These are phyloP conservation scores for Rhizomys pruinosus DNA, from an alignment of 2,113 vertebrate species.

Conservation along the genomic window DNA sequence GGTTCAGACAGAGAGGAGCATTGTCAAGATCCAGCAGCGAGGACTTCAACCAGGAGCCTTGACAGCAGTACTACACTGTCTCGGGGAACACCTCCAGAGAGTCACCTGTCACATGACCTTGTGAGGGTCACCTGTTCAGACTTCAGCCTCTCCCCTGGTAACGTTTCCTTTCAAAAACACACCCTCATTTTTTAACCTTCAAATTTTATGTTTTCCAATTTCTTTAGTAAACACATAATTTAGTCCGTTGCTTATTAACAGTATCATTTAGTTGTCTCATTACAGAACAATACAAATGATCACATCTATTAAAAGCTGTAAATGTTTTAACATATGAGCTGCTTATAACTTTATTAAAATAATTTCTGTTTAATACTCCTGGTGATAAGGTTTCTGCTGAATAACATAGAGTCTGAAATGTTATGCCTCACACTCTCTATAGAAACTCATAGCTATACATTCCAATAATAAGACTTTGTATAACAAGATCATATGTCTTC, in stretches of 20 bases:
- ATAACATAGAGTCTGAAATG: slow-evolving; percentile 17
- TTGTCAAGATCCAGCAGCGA: neutral
- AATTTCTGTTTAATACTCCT: slow-evolving; percentile 6
- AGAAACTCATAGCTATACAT: slow-evolving; percentile 59
- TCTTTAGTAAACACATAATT: slow-evolving; percentile 19
- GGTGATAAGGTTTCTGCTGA: slow-evolving; percentile 46
- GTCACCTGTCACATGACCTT: neutral
- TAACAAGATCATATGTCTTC: slow-evolving; percentile 74
- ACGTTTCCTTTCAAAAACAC: neutral
- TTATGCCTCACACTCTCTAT: neutral
- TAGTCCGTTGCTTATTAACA: neutral
- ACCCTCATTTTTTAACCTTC: neutral
- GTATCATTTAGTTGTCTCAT: slow-evolving; percentile 23
- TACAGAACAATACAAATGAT: slow-evolving; percentile 8
- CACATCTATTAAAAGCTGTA: neutral
- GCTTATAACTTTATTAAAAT: slow-evolving; percentile 37
- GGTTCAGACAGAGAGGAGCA: neutral
- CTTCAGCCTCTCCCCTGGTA: neutral
- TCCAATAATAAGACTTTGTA: slow-evolving; percentile 67
- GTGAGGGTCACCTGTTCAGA: neutral
- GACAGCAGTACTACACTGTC: neutral
- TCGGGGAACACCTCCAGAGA: neutral
- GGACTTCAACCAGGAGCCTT: neutral
- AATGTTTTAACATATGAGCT: slow-evolving; percentile 25
- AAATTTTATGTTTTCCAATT: neutral